Conservation (phyloP, 1,140 invertebrate species). For the Wiebesia pumilae region DNA sequence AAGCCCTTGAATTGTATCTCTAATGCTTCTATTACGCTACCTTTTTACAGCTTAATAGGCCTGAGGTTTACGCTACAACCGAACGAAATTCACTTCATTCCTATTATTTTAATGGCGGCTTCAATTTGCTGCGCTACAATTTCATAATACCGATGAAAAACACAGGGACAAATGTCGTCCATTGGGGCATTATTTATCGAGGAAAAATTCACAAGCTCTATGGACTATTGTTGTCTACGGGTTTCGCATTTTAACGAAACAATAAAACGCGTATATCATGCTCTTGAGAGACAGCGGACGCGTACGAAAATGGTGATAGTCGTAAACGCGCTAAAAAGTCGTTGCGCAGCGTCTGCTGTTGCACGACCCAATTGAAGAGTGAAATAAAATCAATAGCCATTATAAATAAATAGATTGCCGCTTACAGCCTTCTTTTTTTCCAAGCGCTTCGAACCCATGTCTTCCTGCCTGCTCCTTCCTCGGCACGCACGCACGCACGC, state of each 20-base stretch:
- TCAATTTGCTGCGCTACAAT: too few species aligned
- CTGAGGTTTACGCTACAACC: neutral
- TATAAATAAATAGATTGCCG: slow-evolving; percentile 8
- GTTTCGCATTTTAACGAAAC: neutral
- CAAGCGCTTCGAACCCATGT: neutral
- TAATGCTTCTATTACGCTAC: neutral
- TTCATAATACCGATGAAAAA: too few species aligned
- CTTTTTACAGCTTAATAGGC: neutral
- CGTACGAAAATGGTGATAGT: neutral
- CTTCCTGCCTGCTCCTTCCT: neutral
- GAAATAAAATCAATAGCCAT: slow-evolving; percentile 18
- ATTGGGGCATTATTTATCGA: too few species aligned
- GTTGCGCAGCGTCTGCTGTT: neutral
- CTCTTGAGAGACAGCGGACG: neutral
- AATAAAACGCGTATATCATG: neutral
- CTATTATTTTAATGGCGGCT: too few species aligned
- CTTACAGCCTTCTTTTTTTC: neutral
- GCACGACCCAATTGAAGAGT: neutral
- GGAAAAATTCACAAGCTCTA: neutral
- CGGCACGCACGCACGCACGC: neutral
- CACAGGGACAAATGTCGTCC: too few species aligned
- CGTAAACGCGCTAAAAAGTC: slow-evolving; percentile 2
- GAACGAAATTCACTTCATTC: neutral
- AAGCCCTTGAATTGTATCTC: neutral
- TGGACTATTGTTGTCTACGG: neutral